Evolutionary conservation across 1,140 invertebrate species (phyloP), one percentile per base, ranked within the genome.

Genomic region (Dendroctonus ponderosae): DNA sequence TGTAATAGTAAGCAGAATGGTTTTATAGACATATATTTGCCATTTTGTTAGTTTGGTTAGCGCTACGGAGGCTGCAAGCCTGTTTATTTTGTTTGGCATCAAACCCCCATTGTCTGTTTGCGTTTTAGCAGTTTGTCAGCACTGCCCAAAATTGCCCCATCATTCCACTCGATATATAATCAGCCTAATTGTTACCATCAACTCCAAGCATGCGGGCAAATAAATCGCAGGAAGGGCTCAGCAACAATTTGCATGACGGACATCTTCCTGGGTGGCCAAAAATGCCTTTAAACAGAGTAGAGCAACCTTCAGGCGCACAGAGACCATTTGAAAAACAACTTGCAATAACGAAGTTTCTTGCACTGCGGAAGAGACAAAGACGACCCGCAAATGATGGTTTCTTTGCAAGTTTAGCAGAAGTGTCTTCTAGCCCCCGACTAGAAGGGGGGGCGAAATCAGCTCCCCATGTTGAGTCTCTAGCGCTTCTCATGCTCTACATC

Each of bases 21-120:
- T 65, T 57, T 54, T 57, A 65, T 57, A 65, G 43, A 65, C 52
- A 63, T 63, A 54, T 40, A 54, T 63, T 63, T 56, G 61, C 52
- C 61, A 54, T 63, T 63, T 63, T 63, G 52, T 63, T 63, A 63
- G 50, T 54, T 54, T 56, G 42, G 59, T 62, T 62, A 62, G 39
- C 5, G 9, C 43, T 48, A 41, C 11, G 41, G n/a, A 49, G 15
- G 53, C 26, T 38, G 53, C 39, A 26, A 49, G 42, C 44, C 8
- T 39, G 44, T 60, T 60, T 60, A 60, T 60, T 60, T 60, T 38
- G n/a, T 41, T 40, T 56, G 26, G 39, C 53, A 39, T 56, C n/a
- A 56, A 40, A 40, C 26, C 38, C 26, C 53, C 53, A 56, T 56
- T 56, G 53, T 56, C 53, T 56, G 14, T 51, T 51, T 51, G 11